These are phyloP conservation scores for Phortica variegata DNA, from an alignment of 1,140 invertebrate species.

Conservation along the genomic window DNA sequence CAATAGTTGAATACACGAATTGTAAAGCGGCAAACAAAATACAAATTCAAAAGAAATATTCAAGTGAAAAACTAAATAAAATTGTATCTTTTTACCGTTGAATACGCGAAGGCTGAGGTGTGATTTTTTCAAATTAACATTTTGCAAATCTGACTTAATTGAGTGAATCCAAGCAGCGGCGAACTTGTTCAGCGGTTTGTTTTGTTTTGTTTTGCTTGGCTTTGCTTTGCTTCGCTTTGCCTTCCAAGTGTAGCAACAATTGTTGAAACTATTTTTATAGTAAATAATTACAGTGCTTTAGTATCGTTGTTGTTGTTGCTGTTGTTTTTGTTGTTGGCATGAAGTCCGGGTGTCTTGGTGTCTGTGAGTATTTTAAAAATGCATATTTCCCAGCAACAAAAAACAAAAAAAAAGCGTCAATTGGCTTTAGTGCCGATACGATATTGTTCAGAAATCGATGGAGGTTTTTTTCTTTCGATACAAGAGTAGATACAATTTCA, in stretches of 20 bases:
- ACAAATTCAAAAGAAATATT: constrained; percentile 20
- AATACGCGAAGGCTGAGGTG: constrained; percentile 29
- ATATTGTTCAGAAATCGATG: too few relatives aligned
- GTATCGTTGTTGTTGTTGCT: not conserved
- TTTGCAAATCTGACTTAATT: constrained; percentile 50
- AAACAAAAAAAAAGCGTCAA: too few relatives aligned
- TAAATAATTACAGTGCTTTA: constrained; percentile 41
- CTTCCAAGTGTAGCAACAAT: constrained; percentile 49
- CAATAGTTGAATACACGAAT: too few relatives aligned
- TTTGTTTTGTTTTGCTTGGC: constrained; percentile 21
- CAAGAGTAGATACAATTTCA: too few relatives aligned
- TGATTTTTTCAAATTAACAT: constrained; percentile 34
- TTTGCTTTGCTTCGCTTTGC: not conserved
- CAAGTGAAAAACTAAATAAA: constrained; percentile 32
- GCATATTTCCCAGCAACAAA: too few relatives aligned
- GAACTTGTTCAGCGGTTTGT: constrained; percentile 11
- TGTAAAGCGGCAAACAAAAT: not conserved
- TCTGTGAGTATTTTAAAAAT: too few relatives aligned
- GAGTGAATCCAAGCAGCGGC: constrained; percentile 47
- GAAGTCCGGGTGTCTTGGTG: too few relatives aligned
- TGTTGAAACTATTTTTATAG: constrained; percentile 54
- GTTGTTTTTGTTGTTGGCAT: too few relatives aligned
- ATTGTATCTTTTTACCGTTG: constrained; percentile 15
- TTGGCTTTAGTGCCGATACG: too few relatives aligned
- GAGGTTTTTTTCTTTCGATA: too few relatives aligned